These are phyloP conservation scores for Zhengitettix transpicula DNA, from an alignment of 2,888 invertebrate genomes.

Conservation along the genomic window DNA sequence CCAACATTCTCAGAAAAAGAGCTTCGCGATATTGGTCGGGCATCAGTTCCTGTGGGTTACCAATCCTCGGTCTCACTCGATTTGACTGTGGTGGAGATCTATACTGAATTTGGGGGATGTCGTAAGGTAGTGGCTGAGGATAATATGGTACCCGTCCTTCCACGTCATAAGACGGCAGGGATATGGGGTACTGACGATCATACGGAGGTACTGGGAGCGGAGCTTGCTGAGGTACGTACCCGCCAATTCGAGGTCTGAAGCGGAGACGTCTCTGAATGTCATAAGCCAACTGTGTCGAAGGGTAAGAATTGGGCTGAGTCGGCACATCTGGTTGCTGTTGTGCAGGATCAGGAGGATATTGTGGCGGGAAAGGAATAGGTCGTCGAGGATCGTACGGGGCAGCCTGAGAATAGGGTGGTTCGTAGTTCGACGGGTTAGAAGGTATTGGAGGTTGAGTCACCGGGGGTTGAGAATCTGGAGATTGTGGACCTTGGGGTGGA, in stretches of 20 bases:
- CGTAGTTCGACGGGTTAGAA: background rate
- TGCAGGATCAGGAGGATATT: background rate
- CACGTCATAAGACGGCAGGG: background rate
- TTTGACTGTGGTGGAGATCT: background rate
- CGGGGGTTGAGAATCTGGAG: slow-evolving; percentile 3
- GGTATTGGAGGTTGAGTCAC: background rate
- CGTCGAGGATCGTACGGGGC: background rate
- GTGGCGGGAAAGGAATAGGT: background rate
- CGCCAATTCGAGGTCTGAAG: slow-evolving; percentile 2
- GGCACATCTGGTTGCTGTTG: background rate
- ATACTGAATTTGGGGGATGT: background rate
- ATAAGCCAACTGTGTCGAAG: slow-evolving; percentile 1
- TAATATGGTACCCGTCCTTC: background rate
- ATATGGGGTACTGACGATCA: background rate
- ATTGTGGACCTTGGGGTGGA: slow-evolving; percentile 3
- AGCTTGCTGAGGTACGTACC: background rate
- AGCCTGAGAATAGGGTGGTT: slow-evolving; percentile 1
- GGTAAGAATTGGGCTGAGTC: background rate
- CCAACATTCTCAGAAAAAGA: slow-evolving; percentile 9
- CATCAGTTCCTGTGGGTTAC: slow-evolving; percentile 4
- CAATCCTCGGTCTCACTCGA: background rate
- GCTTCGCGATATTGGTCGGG: slow-evolving; percentile 11
- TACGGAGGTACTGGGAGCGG: background rate
- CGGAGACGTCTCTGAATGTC: slow-evolving; percentile 1
- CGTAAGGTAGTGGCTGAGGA: background rate